phyloP scores from a whole-genome alignment of 2,797 vertebrate genomes.

The Pseudochirops corinnae region DNA sequence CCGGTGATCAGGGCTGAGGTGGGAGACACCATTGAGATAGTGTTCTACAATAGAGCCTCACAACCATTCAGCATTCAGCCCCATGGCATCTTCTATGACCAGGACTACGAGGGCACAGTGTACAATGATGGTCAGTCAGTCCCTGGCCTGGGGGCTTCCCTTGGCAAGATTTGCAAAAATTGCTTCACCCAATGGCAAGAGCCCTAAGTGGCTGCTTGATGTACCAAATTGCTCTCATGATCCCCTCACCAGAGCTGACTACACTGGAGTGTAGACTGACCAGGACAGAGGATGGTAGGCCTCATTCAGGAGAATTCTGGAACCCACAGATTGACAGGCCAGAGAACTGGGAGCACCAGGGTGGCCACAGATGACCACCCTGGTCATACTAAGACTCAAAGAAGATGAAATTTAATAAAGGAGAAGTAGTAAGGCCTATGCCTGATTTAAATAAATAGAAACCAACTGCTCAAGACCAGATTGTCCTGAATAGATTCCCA shows the following conservation, averaged over 20 bases:
- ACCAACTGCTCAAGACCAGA: too few relatives aligned
- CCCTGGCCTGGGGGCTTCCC: neutral
- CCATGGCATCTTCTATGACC: conserved; percentile 87
- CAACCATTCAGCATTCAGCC: conserved; percentile 88
- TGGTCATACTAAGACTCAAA: neutral
- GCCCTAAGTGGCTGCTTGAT: neutral
- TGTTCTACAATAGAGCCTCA: conserved; percentile 87
- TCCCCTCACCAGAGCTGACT: neutral
- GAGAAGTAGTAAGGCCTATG: neutral
- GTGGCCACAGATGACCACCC: too few relatives aligned
- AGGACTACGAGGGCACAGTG: conserved; percentile 83
- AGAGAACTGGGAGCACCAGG: too few relatives aligned
- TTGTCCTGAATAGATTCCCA: neutral
- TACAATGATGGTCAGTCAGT: conserved; percentile 85
- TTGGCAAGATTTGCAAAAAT: neutral
- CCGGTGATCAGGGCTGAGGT: conserved; percentile 89
- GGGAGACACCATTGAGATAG: conserved; percentile 87
- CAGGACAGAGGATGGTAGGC: too few relatives aligned
- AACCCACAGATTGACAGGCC: too few relatives aligned
- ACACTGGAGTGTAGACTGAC: neutral
- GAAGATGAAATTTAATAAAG: neutral
- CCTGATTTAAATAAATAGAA: too few relatives aligned
- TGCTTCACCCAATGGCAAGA: conserved; percentile 26
- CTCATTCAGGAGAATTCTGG: too few relatives aligned
- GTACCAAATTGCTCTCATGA: neutral